Base-by-base conservation (phyloP, 2,113 vertebrate genomes). In the Hirundichthys speculiger region DNA sequence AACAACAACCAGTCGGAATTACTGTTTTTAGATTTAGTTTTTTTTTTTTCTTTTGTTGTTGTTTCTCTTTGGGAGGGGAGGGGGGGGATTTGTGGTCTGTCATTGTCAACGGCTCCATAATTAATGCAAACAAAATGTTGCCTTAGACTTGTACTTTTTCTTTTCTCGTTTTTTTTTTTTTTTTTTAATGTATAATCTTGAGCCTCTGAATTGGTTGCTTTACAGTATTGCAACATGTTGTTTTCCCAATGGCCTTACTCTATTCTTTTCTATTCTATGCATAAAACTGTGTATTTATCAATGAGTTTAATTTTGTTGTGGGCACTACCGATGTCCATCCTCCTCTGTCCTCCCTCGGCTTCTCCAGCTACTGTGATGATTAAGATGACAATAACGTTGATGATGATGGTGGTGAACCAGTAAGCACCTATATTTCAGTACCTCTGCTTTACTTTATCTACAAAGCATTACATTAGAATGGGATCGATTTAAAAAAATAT, bases 251-350 rank as follows among this genome's bases (percentile, higher is more conserved):
- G 87, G 90, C 90, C 90, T 90, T 91, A 90, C 73, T 77, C 83
- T 90, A 39, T 85, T 82, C 55, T 91, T 89, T 90, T 91, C 73
- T 82, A 86, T 92, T 90, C 90, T 92, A 91, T 91, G 90, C 90
- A 91, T 90, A 88, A 77, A 85, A 84, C 73, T 69, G 87, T 89
- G 73, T 86, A 68, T 91, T 85, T 86, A 77, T 84, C 74, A 56
- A 34, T 66, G 69, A 57, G 55, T 86, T 85, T 81, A 68, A 22
- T 69, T 79, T 56, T 73, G 56, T 79, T 83, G 71, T 77, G 84
- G 87, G 84, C 85, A 77, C 55, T 60, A 83, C 74, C 73, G 41
- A 85, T 81, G 85, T 86, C 85, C 82, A 68, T 77, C 67, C 55
- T 38, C 71, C 43, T 78, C 61, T 82, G n/a, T n/a, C n/a, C 63